Base-by-base conservation (phyloP, 2,888 invertebrate species). In the Silvanus unidentatus region DNA sequence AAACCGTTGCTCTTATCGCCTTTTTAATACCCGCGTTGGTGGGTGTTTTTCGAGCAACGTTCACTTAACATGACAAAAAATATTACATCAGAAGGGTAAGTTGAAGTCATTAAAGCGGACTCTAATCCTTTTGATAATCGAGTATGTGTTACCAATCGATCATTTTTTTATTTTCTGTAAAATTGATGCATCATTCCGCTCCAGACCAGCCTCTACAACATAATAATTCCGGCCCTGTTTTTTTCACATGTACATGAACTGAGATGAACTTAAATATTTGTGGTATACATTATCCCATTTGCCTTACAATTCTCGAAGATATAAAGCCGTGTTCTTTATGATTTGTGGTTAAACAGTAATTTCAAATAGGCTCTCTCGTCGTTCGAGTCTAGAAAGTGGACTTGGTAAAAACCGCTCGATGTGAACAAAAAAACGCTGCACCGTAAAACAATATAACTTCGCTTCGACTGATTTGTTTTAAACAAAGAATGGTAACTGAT, bases 111-210 rank as follows among this genome's bases (percentile, higher is more conserved):
- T 65, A 63, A 54, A 55, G 53, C 54, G 57, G 49, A 54, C 56
- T 65, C 66, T 68, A 69, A 69, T 68, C 69, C 69, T 69, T 28
- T 69, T 69, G 63, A 57, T 66, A 67, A 70, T 69, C 67, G 65
- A 69, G 69, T 66, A 59, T 57, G 65, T 68, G 67, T 68, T 60
- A 53, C 68, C 65, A 68, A 70, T 70, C 70, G 63, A 70, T 70
- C 70, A 70, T 65, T 68, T 58, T 68, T 69, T 69, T 66, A 65
- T 64, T 65, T 65, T 58, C 53, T 54, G 56, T 58, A 62, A 68
- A 68, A 63, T 65, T 69, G 70, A 69, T 66, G 69, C 60, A 64
- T 70, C 69, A 70, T 68, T 60, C 22, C 8, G 8, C 22, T 5
- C n/a, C n/a, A n/a, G n/a, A n/a, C n/a, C n/a, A n/a, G n/a, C n/a